Evolutionary conservation across 2,113 vertebrate genomes (phyloP).

Genomic region (Fregata magnificens): DNA sequence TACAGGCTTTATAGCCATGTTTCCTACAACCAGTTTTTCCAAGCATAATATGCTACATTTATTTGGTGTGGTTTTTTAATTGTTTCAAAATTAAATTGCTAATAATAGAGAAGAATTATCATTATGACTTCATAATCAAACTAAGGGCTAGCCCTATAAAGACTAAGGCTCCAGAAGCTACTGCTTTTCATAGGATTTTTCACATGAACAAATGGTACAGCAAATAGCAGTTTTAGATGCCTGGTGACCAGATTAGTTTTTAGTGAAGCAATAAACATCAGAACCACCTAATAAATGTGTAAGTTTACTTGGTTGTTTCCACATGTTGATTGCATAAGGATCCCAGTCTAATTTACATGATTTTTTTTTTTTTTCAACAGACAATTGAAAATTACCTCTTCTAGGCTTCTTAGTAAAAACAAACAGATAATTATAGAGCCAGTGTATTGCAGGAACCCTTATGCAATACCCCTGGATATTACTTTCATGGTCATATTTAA

Average conservation of each 20-base stretch:
- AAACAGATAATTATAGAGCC: neutral
- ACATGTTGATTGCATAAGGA: neutral
- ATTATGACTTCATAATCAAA: neutral
- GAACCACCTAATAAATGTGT: neutral
- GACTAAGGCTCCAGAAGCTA: neutral
- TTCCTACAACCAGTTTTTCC: neutral
- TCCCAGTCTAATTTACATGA: neutral
- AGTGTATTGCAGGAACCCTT: neutral
- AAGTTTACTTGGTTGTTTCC: neutral
- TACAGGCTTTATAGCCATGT: neutral
- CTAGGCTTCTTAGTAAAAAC: neutral
- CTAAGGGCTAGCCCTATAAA: neutral
- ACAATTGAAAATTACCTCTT: neutral
- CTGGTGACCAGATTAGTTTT: neutral
- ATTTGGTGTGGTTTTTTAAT: neutral
- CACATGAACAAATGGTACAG: neutral
- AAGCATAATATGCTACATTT: neutral
- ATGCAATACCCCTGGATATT: neutral
- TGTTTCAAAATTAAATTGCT: neutral
- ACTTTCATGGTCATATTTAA: neutral
- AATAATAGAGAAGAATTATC: neutral
- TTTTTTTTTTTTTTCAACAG: neutral
- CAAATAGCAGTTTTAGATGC: neutral
- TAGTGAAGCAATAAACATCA: neutral
- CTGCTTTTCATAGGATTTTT: neutral